Evolutionary conservation across 2,113 vertebrate genomes (phyloP).

Genomic region (Gallinago paraguaiae): DNA sequence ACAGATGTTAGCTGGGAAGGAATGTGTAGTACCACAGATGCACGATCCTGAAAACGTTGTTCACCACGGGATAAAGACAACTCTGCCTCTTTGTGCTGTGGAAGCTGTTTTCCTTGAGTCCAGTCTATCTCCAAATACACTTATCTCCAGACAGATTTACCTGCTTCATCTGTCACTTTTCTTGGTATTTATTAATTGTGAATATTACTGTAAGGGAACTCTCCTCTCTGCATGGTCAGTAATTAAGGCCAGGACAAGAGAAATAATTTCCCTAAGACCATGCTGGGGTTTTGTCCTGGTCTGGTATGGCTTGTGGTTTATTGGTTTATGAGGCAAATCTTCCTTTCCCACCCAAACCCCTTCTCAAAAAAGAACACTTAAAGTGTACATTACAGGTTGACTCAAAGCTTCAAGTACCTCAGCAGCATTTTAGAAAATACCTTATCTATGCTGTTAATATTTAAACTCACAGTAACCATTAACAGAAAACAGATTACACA

Average conservation of each 20-base stretch:
- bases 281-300: background rate
- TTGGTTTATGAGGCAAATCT: background rate
- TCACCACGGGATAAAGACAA: background rate
- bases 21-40: background rate
- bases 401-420: background rate
- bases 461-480: slow-evolving; percentile 37
- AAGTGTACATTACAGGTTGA: background rate
- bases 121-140: background rate
- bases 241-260: background rate
- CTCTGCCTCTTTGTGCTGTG: background rate
- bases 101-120: background rate
- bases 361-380: background rate
- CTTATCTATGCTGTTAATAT: slow-evolving; percentile 30
- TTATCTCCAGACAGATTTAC: background rate
- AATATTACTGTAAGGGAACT: background rate
- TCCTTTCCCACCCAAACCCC: background rate
- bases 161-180: background rate
- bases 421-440: background rate
- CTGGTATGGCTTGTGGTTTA: background rate
- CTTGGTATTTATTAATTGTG: background rate
- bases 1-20: background rate
- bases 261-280: background rate
- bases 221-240: background rate
- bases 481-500: slow-evolving; percentile 19
- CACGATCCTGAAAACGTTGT: background rate